Evolutionary conservation across 2,797 vertebrate genomes (phyloP).

Genomic region (Podargus strigoides): DNA sequence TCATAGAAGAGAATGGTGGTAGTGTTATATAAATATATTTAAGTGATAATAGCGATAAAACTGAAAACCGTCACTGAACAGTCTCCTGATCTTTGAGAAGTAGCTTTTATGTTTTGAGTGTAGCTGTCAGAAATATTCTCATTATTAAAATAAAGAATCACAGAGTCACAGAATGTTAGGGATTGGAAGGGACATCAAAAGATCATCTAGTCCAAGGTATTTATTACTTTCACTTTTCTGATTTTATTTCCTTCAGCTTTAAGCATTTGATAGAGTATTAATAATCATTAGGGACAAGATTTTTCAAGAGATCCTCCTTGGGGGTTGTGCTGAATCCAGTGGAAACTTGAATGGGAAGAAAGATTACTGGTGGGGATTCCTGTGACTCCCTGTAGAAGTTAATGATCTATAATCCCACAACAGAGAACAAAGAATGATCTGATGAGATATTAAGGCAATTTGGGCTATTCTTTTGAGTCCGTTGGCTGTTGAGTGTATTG

Average conservation of each 20-base stretch:
- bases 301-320: background rate
- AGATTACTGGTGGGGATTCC: background rate
- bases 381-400: background rate
- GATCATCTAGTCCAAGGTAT: too few species aligned
- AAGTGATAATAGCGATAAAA: slow-evolving; percentile 38
- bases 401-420: background rate
- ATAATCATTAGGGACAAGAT: background rate
- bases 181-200: too few species aligned
- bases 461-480: background rate
- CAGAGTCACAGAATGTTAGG: too few species aligned
- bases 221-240: background rate
- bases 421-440: background rate
- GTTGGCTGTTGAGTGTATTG: background rate
- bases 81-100: slow-evolving; percentile 20
- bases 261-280: background rate
- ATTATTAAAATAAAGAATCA: background rate
- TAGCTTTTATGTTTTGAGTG: slow-evolving; percentile 10
- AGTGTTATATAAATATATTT: slow-evolving; percentile 53
- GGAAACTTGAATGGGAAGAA: background rate
- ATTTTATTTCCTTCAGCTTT: background rate
- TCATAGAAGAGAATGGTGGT: slow-evolving; percentile 15
- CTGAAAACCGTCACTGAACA: slow-evolving; percentile 14
- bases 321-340: background rate
- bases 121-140: background rate
- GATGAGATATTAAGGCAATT: background rate